Conservation (phyloP, 2,888 invertebrate genomes). For the Drosophila borealis region DNA sequence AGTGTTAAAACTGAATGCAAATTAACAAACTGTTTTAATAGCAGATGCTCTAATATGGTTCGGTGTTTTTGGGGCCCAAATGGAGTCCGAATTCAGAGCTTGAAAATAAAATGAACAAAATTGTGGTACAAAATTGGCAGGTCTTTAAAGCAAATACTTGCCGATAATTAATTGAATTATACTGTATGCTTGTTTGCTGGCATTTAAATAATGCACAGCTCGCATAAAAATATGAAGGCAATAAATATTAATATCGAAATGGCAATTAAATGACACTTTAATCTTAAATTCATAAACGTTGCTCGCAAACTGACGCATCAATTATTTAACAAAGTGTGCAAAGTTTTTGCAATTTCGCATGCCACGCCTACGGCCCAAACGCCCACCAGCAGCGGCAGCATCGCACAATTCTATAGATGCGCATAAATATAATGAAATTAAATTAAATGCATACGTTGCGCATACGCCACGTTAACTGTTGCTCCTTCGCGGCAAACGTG, state of each 20-base stretch:
- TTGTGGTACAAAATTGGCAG: constrained; percentile 12
- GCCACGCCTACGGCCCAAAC: constrained; percentile 48
- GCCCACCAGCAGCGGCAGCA: background rate
- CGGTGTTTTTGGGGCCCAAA: constrained; percentile 27
- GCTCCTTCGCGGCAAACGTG: constrained; percentile 50
- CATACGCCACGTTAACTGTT: constrained; percentile 81
- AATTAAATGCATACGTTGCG: constrained; percentile 82
- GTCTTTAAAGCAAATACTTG: constrained; percentile 61
- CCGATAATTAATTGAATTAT: constrained; percentile 70
- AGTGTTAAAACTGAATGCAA: constrained; percentile 72
- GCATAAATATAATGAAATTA: constrained; percentile 81
- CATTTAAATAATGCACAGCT: constrained; percentile 48
- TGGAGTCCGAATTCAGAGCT: constrained; percentile 46
- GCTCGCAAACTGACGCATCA: constrained; percentile 52
- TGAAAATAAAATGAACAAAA: constrained; percentile 6
- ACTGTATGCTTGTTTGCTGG: background rate
- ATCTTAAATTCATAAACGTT: constrained; percentile 78
- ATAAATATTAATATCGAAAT: constrained; percentile 58
- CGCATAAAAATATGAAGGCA: constrained; percentile 19
- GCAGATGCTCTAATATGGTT: constrained; percentile 34
- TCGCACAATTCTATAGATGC: constrained; percentile 67
- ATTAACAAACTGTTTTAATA: constrained; percentile 69
- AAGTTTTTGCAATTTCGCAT: constrained; percentile 68
- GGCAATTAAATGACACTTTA: constrained; percentile 77
- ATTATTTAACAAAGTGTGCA: constrained; percentile 71